phyloP scores from a whole-genome alignment of 1,140 invertebrate genomes.

The Zaprionus africanus region DNA sequence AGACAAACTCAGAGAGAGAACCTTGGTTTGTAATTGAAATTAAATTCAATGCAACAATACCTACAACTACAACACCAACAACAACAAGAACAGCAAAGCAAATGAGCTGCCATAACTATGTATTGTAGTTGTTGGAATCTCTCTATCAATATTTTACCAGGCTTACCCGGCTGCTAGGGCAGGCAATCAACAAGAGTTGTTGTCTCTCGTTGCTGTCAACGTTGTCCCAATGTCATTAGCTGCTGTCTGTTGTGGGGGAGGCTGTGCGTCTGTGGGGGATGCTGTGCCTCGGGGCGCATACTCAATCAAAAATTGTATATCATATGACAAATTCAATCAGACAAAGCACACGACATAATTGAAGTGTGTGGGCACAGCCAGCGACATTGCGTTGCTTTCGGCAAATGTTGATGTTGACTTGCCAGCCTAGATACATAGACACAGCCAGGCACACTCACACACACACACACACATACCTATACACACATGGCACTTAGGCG shows the following conservation, averaged over 20 bases:
- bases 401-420: constrained; percentile 50
- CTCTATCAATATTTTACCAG: constrained; percentile 72
- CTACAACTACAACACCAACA: constrained; percentile 26
- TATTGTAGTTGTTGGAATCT: constrained; percentile 57
- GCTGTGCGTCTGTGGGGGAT: not conserved
- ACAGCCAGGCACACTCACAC: constrained; percentile 25
- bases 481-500: constrained; percentile 5
- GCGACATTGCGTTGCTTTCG: constrained; percentile 30
- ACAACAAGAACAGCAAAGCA: constrained; percentile 2
- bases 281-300: constrained; percentile 54
- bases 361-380: constrained; percentile 53
- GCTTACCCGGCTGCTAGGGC: constrained; percentile 15
- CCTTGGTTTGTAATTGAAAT: constrained; percentile 53
- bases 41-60: constrained; percentile 41
- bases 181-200: constrained; percentile 39
- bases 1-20: not conserved
- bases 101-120: not conserved
- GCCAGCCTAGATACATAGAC: constrained; percentile 44
- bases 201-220: constrained; percentile 32
- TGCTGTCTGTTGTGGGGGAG: constrained; percentile 11
- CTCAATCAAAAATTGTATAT: constrained; percentile 79
- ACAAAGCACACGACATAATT: constrained; percentile 75
- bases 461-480: constrained; percentile 27
- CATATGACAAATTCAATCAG: constrained; percentile 80
- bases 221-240: constrained; percentile 53